These are phyloP conservation scores for Rhagologus leucostigma DNA, from an alignment of 2,113 vertebrate species.

Conservation along the genomic window DNA sequence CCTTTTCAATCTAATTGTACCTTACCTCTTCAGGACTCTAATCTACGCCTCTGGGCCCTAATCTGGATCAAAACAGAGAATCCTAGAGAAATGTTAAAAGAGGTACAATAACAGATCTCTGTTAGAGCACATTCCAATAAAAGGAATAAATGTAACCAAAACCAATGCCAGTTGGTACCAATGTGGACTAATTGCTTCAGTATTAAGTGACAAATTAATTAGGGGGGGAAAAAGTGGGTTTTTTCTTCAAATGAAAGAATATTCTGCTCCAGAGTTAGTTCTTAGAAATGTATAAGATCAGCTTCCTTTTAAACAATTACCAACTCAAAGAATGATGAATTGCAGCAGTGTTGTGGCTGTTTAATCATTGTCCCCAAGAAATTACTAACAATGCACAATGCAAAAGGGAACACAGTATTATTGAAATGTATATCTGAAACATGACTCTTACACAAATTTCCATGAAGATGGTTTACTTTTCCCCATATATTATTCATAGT, in stretches of 20 bases:
- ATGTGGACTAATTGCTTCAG: neutral
- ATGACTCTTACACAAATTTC: neutral
- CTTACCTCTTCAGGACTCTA: neutral
- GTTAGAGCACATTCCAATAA: neutral
- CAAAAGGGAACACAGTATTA: neutral
- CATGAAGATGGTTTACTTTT: neutral
- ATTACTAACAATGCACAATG: neutral
- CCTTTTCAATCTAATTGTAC: neutral
- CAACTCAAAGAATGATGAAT: neutral
- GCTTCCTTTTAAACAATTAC: neutral
- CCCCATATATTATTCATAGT: neutral
- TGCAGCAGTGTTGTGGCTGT: neutral
- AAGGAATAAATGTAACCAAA: neutral
- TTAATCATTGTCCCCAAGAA: neutral
- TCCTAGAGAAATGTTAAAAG: neutral
- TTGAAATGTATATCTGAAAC: neutral
- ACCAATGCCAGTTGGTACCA: neutral
- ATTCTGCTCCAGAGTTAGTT: neutral
- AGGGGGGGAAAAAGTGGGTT: fast-evolving
- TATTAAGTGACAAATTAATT: neutral
- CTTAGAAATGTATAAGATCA: neutral
- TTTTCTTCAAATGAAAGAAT: neutral
- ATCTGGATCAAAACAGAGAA: neutral
- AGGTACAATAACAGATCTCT: neutral
- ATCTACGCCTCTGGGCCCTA: neutral